Base-by-base conservation (phyloP, 2,888 invertebrate species). In the Camponotus fellah region DNA sequence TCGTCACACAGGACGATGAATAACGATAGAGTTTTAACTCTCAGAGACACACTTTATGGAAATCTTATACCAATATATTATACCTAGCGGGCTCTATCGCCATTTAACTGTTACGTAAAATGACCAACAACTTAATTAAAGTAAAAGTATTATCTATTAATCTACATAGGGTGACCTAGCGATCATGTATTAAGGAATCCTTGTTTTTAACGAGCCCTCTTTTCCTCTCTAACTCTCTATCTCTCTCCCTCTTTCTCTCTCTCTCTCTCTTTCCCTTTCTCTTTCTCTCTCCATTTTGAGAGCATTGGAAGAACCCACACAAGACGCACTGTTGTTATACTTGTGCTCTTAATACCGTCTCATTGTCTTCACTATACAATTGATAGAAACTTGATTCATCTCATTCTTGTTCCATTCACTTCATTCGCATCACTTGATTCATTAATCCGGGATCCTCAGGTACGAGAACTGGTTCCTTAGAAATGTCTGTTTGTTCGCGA, bases 71-170 rank as follows among this genome's bases (percentile, higher is more conserved):
- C 85, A 86, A 86, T 85, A 86, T 85, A 86, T 85, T 90, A 77
- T 60, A 89, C 58, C 69, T 91, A 90, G 87, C 84, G 82, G 86
- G 88, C 89, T 89, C 89, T 89, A 85, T 87, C 87, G 90, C 88
- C 91, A 88, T 91, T 83, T 94, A 93, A 93, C 92, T 93, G 91
- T 93, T 94, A 93, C 91, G 87, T 94, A 93, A 94, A 94, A 93
- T 92, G 94, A 94, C 94, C 94, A 94, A 94, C 72, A 89, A 91
- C 88, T 88, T 53, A 53, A 92, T 85, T 87, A 88, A 86, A 91
- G 86, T 92, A 88, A 91, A 53, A 80, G 86, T 88, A 90, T 83
- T 86, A 90, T 82, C 84, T 90, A 90, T 87, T 89, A 85, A 90
- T 89, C 88, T 87, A 89, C 4, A 58, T 87, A 90, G 91, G 81